A percentile compares a stretch with the other conserved stretches of the same genome.
Conservation (phyloP, 2,888 invertebrate species). For the Sminthurides aquaticus region DNA sequence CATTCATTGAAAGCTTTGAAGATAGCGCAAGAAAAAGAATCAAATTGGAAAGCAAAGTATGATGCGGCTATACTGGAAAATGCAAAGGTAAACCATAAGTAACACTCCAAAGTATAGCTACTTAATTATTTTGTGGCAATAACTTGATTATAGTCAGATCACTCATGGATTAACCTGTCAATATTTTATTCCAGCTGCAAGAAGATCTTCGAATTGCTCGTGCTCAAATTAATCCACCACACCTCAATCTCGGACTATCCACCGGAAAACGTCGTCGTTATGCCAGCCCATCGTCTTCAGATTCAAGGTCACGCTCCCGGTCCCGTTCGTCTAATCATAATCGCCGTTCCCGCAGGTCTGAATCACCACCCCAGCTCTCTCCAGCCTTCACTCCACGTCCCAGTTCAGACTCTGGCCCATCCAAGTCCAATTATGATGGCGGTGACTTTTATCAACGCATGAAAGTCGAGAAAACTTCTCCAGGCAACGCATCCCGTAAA, state of each 20-base stretch:
- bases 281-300: neutral
- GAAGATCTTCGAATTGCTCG: constrained; percentile 13
- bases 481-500: too few relatives aligned
- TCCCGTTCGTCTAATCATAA: constrained; percentile 7
- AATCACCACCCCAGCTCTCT: constrained; percentile 29
- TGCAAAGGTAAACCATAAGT: too few relatives aligned
- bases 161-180: too few relatives aligned
- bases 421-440: too few relatives aligned
- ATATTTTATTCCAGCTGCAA: constrained; percentile 14
- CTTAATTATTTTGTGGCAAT: too few relatives aligned
- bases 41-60: neutral
- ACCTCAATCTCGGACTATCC: constrained; percentile 3
- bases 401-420: too few relatives aligned
- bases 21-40: neutral
- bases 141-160: too few relatives aligned
- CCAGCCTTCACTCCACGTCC: constrained; percentile 27
- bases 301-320: constrained; percentile 10
- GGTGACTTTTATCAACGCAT: too few relatives aligned
- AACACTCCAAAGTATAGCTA: too few relatives aligned
- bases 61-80: neutral
- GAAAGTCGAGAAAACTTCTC: too few relatives aligned
- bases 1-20: neutral
- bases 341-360: constrained; percentile 20
- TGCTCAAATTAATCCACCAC: constrained; percentile 18
- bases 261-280: constrained; percentile 8